Conservation (phyloP, 2,113 vertebrate genomes). For the Zonotrichia leucophrys region DNA sequence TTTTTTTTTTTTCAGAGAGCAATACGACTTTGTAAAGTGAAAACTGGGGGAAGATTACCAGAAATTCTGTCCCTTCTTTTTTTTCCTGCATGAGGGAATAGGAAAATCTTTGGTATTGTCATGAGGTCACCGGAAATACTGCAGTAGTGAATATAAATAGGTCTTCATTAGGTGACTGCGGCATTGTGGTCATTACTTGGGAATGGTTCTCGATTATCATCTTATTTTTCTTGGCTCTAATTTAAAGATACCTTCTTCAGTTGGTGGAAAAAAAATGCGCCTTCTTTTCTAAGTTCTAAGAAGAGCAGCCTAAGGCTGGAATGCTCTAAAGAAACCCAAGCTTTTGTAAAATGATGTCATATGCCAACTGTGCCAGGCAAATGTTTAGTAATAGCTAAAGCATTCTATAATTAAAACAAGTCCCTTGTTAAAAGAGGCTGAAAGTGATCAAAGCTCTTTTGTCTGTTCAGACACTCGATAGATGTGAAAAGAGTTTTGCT, state of each 20-base stretch:
- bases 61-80: conserved; percentile 14
- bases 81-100: not conserved
- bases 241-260: conserved; percentile 53
- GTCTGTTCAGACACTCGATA: conserved; percentile 47
- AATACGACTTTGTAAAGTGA: not conserved
- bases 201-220: conserved; percentile 47
- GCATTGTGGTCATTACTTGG: conserved; percentile 20
- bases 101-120: not conserved
- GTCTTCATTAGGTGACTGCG: conserved; percentile 23
- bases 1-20: not conserved
- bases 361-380: conserved; percentile 53
- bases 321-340: conserved; percentile 43
- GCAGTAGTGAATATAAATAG: conserved; percentile 4
- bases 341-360: conserved; percentile 62
- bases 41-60: not conserved
- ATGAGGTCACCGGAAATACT: conserved; percentile 23
- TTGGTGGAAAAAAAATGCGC: conserved; percentile 2
- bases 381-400: conserved; percentile 61
- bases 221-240: conserved; percentile 36
- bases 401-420: conserved; percentile 72
- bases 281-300: conserved; percentile 33
- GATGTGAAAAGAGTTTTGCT: conserved; percentile 39
- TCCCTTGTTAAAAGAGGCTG: conserved; percentile 57
- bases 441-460: conserved; percentile 68
- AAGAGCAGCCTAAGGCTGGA: conserved; percentile 49